Evolutionary conservation across 1,140 invertebrate genomes (phyloP).

Genomic region (Steinernema feltiae): DNA sequence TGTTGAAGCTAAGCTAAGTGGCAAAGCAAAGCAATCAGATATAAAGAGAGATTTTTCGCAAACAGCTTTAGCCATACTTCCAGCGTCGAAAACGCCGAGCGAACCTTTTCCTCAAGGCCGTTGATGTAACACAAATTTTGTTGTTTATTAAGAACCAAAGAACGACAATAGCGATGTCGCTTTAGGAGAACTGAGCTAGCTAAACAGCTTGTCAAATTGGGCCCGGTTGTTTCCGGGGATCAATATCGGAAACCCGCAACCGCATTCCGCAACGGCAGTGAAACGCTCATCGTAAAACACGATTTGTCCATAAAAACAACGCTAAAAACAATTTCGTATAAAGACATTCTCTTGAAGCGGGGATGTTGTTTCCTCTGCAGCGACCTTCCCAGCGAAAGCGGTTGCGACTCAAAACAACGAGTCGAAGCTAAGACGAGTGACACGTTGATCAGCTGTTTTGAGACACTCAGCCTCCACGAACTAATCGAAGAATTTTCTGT

Average conservation of each 20-base stretch:
- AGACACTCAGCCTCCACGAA: too few species aligned
- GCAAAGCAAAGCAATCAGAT: not conserved
- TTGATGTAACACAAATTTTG: not conserved
- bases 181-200: not conserved
- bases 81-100: too few species aligned
- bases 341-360: not conserved
- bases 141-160: not conserved
- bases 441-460: too few species aligned
- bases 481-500: too few species aligned
- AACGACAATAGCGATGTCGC: not conserved
- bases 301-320: conserved; percentile 8
- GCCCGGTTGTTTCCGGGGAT: conserved; percentile 3
- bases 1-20: too few species aligned
- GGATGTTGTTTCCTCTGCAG: not conserved
- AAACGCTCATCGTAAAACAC: not conserved
- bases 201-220: conserved; percentile 11
- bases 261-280: not conserved
- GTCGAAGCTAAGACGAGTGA: not conserved
- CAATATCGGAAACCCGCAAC: not conserved
- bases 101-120: too few species aligned
- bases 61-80: too few species aligned
- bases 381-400: not conserved
- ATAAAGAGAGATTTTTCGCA: not conserved
- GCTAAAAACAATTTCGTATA: conserved; percentile 10
- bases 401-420: not conserved